Base-by-base conservation (phyloP, 92 coral and sea anemone species). In the Anthopleura xanthogrammica region DNA sequence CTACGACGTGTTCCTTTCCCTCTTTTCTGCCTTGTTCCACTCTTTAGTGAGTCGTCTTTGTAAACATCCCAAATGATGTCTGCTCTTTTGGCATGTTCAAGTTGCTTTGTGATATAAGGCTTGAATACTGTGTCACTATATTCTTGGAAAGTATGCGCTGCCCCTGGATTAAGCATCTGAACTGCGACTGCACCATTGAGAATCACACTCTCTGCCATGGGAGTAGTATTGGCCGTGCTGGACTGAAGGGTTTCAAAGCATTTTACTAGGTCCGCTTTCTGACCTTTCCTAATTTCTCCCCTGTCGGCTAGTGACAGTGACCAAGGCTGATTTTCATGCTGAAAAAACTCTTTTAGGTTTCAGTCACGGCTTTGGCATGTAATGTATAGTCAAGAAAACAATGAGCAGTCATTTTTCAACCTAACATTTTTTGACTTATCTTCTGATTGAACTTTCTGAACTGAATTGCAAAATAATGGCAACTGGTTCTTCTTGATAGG, bases 41-140 rank as follows among this genome's bases (percentile, higher is more conserved):
- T 83, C 86, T 83, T 83, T 55, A 83, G 17, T 20, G 71, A 82
- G 50, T 82, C 85, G 4, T 82, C 71, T 42, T 70, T 50, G 52
- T 82, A 82, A 24, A 82, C 79, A 55, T 72, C 66, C 85, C 85
- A 82, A 68, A 72, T 17, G 55, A 82, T 29, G 85, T 82, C 79
- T 16, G 72, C 42, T 41, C 57, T 72, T 22, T 41, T 71, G 72
- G 76, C 77, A 0, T 75, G 75, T 77, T 81, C 48, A 43, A 81
- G 24, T 16, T 81, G 16, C 66, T 81, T 81, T 16, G 68, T 10
- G 1, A 72, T 4, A 6, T 72, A 82, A 29, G 79, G 85, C 85
- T 82, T 82, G 72, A 82, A 82, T 8, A 82, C 72, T 41, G 86
- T 20, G 36, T 83, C 86, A 17, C 79, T 83, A 19, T 72, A 72